Percentiles rank a stretch among this genome's conserved stretches.
phyloP scores from a whole-genome alignment of 2,797 vertebrate species.

The Ambastaia sidthimunki region DNA sequence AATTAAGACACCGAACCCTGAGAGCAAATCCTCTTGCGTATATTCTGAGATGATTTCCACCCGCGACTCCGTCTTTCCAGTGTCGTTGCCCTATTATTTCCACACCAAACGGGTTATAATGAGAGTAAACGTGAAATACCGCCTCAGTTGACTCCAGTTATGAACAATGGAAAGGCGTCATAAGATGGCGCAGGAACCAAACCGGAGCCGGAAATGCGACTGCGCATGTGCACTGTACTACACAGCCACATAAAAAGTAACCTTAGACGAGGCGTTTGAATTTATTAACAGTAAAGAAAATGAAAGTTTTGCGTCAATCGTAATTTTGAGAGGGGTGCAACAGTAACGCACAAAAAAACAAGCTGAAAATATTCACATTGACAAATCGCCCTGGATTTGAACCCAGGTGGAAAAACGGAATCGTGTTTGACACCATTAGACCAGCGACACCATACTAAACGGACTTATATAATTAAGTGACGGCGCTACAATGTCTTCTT shows the following conservation, averaged over 20 bases:
- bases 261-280: neutral
- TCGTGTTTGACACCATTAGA: constrained; percentile 99
- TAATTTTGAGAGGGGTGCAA: too few species aligned
- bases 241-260: neutral
- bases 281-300: neutral
- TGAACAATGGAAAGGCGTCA: constrained; percentile 77
- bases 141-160: constrained; percentile 67
- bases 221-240: constrained; percentile 53
- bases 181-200: constrained; percentile 61
- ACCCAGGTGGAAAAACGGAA: constrained; percentile 45
- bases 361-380: neutral
- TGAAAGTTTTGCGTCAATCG: neutral
- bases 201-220: constrained; percentile 55
- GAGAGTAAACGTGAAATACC: constrained; percentile 55
- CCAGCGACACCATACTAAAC: constrained; percentile 82
- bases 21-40: constrained; percentile 15
- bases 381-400: constrained; percentile 73
- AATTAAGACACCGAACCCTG: constrained; percentile 55
- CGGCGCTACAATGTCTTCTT: too few species aligned
- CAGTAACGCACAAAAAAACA: neutral
- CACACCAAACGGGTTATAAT: constrained; percentile 36
- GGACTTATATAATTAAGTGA: too few species aligned
- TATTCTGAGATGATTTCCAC: constrained; percentile 24
- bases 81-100: constrained; percentile 54
- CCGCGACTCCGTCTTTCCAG: constrained; percentile 37